A percentile compares a stretch with the other conserved stretches of the same genome.
Evolutionary conservation across 2,113 vertebrate genomes (phyloP).

Genomic region (Xiphophorus hellerii): DNA sequence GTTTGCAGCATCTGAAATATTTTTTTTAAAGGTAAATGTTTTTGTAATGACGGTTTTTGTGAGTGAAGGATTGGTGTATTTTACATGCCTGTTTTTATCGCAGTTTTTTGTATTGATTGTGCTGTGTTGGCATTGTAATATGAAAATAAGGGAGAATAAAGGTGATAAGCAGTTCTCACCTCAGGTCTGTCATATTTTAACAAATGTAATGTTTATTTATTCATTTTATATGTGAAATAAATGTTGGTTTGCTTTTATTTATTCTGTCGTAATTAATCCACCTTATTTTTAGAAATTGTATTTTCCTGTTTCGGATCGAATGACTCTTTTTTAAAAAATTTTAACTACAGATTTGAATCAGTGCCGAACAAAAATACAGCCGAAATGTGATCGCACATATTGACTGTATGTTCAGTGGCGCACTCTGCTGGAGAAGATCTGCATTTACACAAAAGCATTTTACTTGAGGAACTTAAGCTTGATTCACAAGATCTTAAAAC

Average conservation of each 20-base stretch:
- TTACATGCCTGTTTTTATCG: constrained; percentile 11
- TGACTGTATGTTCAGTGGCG: constrained; percentile 18
- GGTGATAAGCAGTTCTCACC: constrained; percentile 15
- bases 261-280: constrained; percentile 3
- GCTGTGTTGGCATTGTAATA: neutral
- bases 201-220: constrained; percentile 59
- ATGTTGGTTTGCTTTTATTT: constrained; percentile 60
- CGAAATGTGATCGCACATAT: neutral
- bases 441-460: neutral
- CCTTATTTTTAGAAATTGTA: neutral
- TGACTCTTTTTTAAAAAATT: neutral
- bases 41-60: neutral
- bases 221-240: constrained; percentile 68
- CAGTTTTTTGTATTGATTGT: neutral
- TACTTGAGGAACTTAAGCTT: too few species aligned
- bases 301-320: neutral
- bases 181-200: constrained; percentile 37
- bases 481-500: too few species aligned
- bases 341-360: neutral
- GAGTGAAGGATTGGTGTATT: neutral
- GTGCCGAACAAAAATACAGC: neutral
- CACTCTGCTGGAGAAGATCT: constrained; percentile 54
- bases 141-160: neutral
- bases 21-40: constrained; percentile 13
- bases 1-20: constrained; percentile 1